Base-by-base conservation (phyloP, 2,888 invertebrate genomes). In the Drosophila percnosoma region DNA sequence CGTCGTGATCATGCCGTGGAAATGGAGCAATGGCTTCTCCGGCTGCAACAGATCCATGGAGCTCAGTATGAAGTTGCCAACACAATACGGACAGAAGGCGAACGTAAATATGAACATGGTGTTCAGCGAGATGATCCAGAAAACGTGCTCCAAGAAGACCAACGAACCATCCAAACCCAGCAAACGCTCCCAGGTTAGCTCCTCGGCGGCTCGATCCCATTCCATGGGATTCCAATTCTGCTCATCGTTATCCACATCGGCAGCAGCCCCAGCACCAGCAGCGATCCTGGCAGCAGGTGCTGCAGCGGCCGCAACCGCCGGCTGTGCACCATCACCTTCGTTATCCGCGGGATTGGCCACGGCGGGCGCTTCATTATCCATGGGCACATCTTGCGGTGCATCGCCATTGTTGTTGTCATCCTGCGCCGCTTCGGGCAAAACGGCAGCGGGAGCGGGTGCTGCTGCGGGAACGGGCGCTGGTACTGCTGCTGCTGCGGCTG, bases 181-280 rank as follows among this genome's bases (percentile, higher is more conserved):
- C 8, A 99, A 94, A 78, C 99, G 95, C 92, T 99, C 99, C 99
- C 99, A 99, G 0, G 99, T 99, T 33, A 99, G 94, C 92, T 99
- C 99, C 91, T 99, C 99, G 15, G 98, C 98, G 0, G 98, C 98
- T 75, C 99, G 94, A 91, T 99, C 99, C 99, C 99, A 99, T 91
- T 99, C 99, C 95, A 99, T 98, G 0, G 98, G 99, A 93, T 99
- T 99, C 98, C 99, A 99, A 90, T 98, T 98, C n/a, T 91, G 92
- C 71, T 93, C 93, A 73, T 93, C 71, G 96, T 92, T 92, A 48
- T 92, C 92, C 11, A 82, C 90, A 92, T 52, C 95, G 93, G 80
- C 95, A 94, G 85, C 89, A 91, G 73, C 93, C 89, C 60, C 71
- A 18, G 62, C 77, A 8, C 62, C 80, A 7, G 73, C 97, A 88